Base-by-base conservation (phyloP, 2,797 vertebrate species). In the Chiroxiphia lanceolata region DNA sequence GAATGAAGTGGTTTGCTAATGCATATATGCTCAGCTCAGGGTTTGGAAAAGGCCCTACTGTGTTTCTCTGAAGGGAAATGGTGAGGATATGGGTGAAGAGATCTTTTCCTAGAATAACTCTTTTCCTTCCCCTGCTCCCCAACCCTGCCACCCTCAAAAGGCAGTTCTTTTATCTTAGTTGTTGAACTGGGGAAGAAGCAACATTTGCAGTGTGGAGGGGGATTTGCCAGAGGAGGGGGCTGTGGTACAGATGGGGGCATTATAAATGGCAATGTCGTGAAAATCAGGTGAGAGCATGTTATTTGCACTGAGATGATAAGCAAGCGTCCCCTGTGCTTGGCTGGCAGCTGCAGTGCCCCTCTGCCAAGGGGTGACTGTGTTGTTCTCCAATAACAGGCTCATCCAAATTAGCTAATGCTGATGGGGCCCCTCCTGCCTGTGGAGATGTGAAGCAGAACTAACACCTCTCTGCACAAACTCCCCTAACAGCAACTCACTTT, bases 1-100 rank as follows among this genome's bases (percentile, higher is more conserved):
- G 57, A 21, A 47, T 1, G 14, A 15, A 74, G 29, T 2, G 13
- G 44, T 15, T 40, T 22, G 33, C 8, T 7, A 6, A 0, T 3
- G 18, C 3, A 2, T 10, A 2, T 3, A 0, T 31, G 31, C 20
- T 26, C n/a, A 29, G 64, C 15, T 63, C 44, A 3, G 63, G 1
- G 3, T 54, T 45, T 57, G 88, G 45, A 23, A 53, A 29, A 12
- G 59, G 15, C 3, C 5, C 20, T 33, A 23, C 20, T 61, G 45
- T 3, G 5, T 14, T 75, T 68, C 2, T 31, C 48, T 44, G 29
- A 42, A 68, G 67, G 53, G 19, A 61, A 36, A 8, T 0, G 8
- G 23, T 1, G 15, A 69, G 59, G 27, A 15, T 22, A 7, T 23
- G 10, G 26, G 18, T 4, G 45, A 54, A 47, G 31, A 0, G 17